These are phyloP conservation scores for Ciconia stormi DNA, from an alignment of 2,113 vertebrate genomes.

Conservation along the genomic window DNA sequence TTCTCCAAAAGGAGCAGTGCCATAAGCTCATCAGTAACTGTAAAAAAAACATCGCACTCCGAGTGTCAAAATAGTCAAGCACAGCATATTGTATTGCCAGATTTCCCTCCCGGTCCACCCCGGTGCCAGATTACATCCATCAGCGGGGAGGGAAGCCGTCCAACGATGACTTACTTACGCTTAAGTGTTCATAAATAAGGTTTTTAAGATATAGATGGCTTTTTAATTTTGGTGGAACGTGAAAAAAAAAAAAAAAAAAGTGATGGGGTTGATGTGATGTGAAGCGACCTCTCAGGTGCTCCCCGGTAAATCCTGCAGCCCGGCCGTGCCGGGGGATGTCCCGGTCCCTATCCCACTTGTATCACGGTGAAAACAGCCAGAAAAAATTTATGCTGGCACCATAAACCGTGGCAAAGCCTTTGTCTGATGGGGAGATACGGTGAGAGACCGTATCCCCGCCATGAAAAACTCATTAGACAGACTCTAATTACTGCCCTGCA, in stretches of 20 bases:
- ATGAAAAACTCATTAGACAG: slow-evolving; percentile 50
- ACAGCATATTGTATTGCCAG: slow-evolving; percentile 78
- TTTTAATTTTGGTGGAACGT: slow-evolving; percentile 79
- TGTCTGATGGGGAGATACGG: not conserved
- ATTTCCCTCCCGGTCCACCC: slow-evolving; percentile 65
- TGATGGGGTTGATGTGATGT: slow-evolving; percentile 60
- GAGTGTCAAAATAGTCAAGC: slow-evolving; percentile 80
- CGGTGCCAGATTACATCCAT: slow-evolving; percentile 80
- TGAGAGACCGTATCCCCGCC: fast-evolving
- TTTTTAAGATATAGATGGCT: slow-evolving; percentile 80
- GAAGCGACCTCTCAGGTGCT: slow-evolving; percentile 42
- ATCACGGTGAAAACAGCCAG: not conserved
- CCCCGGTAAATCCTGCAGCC: slow-evolving; percentile 44
- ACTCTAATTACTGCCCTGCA: slow-evolving; percentile 49
- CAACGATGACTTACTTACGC: slow-evolving; percentile 75
- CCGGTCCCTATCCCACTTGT: not conserved
- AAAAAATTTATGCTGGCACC: not conserved
- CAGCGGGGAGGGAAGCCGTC: slow-evolving; percentile 75
- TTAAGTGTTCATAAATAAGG: slow-evolving; percentile 80
- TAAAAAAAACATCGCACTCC: slow-evolving; percentile 79
- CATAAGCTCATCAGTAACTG: slow-evolving; percentile 81
- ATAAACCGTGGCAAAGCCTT: not conserved
- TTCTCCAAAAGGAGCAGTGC: slow-evolving; percentile 77
- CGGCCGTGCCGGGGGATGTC: fast-evolving
- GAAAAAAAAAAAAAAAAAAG: not conserved